phyloP scores from a whole-genome alignment of 2,797 vertebrate species.

The Xerus rutilus region DNA sequence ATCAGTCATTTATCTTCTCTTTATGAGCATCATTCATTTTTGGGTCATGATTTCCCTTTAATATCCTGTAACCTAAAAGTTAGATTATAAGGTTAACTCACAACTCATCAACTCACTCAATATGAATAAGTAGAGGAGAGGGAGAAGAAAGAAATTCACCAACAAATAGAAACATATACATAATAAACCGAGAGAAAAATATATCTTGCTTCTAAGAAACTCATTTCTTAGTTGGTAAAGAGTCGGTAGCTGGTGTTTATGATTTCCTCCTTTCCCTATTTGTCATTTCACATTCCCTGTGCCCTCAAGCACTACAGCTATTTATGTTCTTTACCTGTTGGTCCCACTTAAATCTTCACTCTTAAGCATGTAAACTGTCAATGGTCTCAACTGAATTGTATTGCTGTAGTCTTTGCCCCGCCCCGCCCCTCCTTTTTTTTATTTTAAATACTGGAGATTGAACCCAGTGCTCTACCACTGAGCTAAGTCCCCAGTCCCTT shows the following conservation, averaged over 20 bases:
- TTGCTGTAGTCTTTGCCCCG: neutral
- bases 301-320: neutral
- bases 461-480: too few relatives aligned
- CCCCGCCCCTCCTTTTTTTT: too few relatives aligned
- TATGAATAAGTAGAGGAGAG: neutral
- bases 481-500: too few relatives aligned
- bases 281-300: neutral
- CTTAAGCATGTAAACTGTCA: neutral
- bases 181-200: neutral
- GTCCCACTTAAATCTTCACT: neutral
- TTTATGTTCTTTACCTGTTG: neutral
- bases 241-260: neutral
- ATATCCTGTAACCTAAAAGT: neutral
- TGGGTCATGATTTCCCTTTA: neutral
- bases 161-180: neutral
- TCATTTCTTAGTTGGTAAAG: neutral
- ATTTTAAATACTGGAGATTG: too few relatives aligned
- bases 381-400: neutral
- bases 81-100: neutral
- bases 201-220: neutral
- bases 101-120: neutral
- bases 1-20: neutral
- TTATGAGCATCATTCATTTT: neutral
- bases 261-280: neutral
- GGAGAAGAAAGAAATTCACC: neutral